Percentiles rank a stretch among this genome's conserved stretches.
Evolutionary conservation across 2,113 vertebrate genomes (phyloP).

Genomic region (Dasyprocta punctata): DNA sequence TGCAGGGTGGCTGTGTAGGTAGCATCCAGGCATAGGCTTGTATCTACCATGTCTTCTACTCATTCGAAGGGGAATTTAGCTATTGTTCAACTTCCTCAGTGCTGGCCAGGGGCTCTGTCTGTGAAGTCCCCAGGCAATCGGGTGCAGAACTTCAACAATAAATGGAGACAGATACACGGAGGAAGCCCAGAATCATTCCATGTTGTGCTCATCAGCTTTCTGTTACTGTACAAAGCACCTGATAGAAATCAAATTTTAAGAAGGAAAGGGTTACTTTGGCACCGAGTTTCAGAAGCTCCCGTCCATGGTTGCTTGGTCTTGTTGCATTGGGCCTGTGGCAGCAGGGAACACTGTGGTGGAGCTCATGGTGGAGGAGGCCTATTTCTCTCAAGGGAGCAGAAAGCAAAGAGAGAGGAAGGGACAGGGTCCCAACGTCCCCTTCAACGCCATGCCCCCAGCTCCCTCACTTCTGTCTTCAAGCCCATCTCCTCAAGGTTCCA

Average conservation of each 20-base stretch:
- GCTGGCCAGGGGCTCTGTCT: neutral
- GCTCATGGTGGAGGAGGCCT: neutral
- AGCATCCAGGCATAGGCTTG: neutral
- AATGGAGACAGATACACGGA: neutral
- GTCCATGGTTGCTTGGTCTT: neutral
- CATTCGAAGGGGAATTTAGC: neutral
- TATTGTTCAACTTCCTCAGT: neutral
- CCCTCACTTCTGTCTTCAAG: neutral
- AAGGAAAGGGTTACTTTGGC: neutral
- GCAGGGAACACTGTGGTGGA: neutral
- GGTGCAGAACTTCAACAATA: no score
- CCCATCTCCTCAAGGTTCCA: neutral
- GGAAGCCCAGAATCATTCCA: neutral
- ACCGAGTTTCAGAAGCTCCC: neutral
- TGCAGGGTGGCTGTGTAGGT: rapidly evolving
- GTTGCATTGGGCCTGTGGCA: neutral
- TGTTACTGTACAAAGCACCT: neutral
- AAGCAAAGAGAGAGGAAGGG: neutral
- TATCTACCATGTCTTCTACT: neutral
- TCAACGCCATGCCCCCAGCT: neutral
- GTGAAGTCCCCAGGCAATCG: neutral
- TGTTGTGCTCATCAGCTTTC: neutral
- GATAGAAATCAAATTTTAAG: neutral
- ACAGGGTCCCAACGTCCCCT: neutral
- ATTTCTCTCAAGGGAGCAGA: neutral